Base-by-base conservation (phyloP, 2,888 invertebrate genomes). In the Sympetrum striolatum region DNA sequence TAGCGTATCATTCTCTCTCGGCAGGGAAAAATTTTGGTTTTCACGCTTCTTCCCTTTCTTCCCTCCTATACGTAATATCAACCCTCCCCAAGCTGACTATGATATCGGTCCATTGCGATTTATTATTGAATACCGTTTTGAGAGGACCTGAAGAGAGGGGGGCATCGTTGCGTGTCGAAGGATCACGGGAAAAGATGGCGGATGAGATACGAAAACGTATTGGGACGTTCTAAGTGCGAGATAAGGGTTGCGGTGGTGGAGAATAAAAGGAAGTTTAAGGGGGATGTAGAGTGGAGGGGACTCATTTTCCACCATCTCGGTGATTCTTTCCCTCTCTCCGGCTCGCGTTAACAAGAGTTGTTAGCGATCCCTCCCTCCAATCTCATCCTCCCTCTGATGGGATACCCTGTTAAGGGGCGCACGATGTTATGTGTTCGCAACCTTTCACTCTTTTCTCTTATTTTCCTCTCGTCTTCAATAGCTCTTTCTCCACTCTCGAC, bases 271-370 rank as follows among this genome's bases (percentile, higher is more conserved):
- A 4, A 22, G 60, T 35, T 58, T 22, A 58, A 60, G 15, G 22
- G 60, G 60, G 60, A 18, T 22, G 64, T 58, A 35, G 81, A 60
- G 22, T 25, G 58, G 35, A 53, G 31, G 14, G 60, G 35, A 4
- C 82, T 53, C 58, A 18, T 53, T 35, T 53, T 58, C 35, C 58
- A 22, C 48, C 81, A 37, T 22, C 60, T n/a, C 60, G 31, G 31
- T 31, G 81, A 60, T 60, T 82, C 82, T 82, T 58, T 35, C 58
- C 64, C 58, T 86, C 60, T 73, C 25, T 8, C 73, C 64, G 60
- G 60, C 86, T 64, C 60, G 86, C 86, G 86, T 86, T 86, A 86
- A 86, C 86, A 86, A 86, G 86, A 86, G 86, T 86, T 86, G 86
- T 86, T 86, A 86, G 86, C 86, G 86, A 86, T 86, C 64, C 58